Base-by-base conservation (phyloP, 2,113 vertebrate species). In the Sterrhoptilus dennistouni region DNA sequence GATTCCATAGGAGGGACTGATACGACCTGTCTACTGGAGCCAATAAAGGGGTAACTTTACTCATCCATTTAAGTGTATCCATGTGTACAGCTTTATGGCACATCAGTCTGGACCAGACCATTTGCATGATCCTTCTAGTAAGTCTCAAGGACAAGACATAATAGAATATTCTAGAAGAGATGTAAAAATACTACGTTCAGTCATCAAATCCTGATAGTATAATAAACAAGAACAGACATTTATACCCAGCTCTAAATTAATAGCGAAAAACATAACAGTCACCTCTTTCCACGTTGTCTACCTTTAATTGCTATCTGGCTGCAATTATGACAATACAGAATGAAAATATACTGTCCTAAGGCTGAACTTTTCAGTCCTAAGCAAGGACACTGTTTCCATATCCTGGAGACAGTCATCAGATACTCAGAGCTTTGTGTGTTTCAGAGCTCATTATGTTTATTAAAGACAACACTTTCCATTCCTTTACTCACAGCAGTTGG, bases 361-460 rank as follows among this genome's bases (percentile, higher is more conserved):
- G 38, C 45, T 71, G 76, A 78, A 80, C 36, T 75, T 75, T 23
- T 18, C 47, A 54, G 38, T 88, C 40, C 38, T 52, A 72, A 91
- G 60, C 86, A 94, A 91, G 72, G 82, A 79, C 83, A 87, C 19
- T 9, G 56, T 57, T 66, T 49, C 60, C 53, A 66, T 79, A 60
- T 94, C 79, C 89, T 66, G 68, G 49, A 93, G 71, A 88, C 24
- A 92, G 59, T 33, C 53, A 72, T 29, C 12, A 78, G 42, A n/a
- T 56, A 72, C 53, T 90, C 54, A 28, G 79, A 91, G 82, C 59
- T 75, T 21, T 71, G 45, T 85, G 93, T 49, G 60, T 71, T 95
- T 91, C 56, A 57, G 87, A 85, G 71, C 64, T 95, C 74, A 90
- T 95, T 90, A 83, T 4, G 1, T 83, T 96, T 91, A 89, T 85